Evolutionary conservation across 35 echinoderm and acorn worm species (phyloP).

Genomic region (Amphiura filiformis): DNA sequence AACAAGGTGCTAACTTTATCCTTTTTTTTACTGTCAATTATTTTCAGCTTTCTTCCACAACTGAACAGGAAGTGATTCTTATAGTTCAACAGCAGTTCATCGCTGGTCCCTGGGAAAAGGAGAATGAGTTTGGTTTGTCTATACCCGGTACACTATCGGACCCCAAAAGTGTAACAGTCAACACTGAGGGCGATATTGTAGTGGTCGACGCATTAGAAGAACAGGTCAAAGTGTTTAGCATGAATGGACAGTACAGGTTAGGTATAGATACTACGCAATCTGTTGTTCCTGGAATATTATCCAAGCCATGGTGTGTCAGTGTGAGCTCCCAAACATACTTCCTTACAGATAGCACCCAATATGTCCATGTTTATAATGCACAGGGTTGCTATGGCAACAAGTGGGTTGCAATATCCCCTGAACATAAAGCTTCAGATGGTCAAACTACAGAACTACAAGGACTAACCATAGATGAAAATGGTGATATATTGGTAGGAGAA

Average conservation of each 20-base stretch:
- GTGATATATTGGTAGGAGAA: neutral
- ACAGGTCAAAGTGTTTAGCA: neutral
- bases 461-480: neutral
- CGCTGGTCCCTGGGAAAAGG: neutral
- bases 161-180: neutral
- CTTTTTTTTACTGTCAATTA: too few species aligned
- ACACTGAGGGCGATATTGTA: neutral
- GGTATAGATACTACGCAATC: neutral
- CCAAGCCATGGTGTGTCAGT: neutral
- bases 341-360: neutral
- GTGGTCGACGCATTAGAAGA: neutral
- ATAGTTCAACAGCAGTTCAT: neutral
- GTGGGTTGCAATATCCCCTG: neutral
- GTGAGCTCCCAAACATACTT: neutral
- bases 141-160: neutral
- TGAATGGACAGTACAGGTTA: neutral
- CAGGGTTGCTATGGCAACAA: neutral
- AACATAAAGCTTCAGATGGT: neutral
- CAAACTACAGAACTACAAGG: neutral
- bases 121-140: neutral
- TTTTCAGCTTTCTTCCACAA: neutral
- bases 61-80: neutral
- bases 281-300: neutral
- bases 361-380: neutral
- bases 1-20: too few species aligned